Base-by-base conservation (phyloP, 1,140 invertebrate genomes). In the Parasteatoda tepidariorum region DNA sequence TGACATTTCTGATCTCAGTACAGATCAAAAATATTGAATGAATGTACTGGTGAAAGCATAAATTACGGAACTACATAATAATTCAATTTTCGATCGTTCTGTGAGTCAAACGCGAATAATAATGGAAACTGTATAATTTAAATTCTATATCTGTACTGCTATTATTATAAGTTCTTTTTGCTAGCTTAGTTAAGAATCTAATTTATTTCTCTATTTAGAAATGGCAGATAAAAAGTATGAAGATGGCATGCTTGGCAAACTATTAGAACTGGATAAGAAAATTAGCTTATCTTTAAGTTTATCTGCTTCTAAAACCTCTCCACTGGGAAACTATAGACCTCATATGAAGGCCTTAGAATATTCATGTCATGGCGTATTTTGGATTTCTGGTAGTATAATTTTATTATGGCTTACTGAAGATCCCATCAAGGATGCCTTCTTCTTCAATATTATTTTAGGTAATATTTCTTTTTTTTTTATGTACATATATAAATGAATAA, bases 291-390 rank as follows among this genome's bases (percentile, higher is more conserved):
- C 62, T 18, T 57, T 84, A n/a, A 76, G 73, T 28, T 48, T 84
- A 26, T 76, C 83, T 34, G 71, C 83, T 7, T 67, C 71, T 9
- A 74, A 74, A 70, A 59, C 9, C 59, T 76, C 83, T 3, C 64
- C 64, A 3, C 30, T 84, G 11, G 83, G 83, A 15, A 31, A 70
- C 2, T 54, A 67, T 54, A 57, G 88, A 67, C 87, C 89, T 85
- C 88, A 89, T 61, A 88, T 90, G 88, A 90, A 89, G 81, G 48
- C 86, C 7, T 71, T 90, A n/a, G 88, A 97, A 94, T 92, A 94
- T 87, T 95, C 95, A 3, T 97, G 96, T 87, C 94, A 97, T 91
- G 96, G 96, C n/a, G 92, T 97, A 79, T 91, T 93, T 6, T 98
- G 96, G 96, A 88, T 97, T 24, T 89, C 91, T 6, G 90, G 91